Base-by-base conservation (phyloP, 2,113 vertebrate genomes). In the Bufo gargarizans region DNA sequence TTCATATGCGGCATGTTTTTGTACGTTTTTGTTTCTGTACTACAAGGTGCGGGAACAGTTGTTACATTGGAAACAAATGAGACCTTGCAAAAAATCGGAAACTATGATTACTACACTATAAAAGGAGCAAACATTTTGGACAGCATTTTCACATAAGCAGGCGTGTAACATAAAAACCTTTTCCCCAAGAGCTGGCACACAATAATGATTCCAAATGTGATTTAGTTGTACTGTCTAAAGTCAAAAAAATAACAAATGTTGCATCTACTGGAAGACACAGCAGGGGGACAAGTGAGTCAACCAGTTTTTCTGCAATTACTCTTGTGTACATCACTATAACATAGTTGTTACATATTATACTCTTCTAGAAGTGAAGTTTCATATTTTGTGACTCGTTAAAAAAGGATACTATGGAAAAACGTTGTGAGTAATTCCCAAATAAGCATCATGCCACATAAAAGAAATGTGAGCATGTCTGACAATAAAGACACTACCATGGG, bases 21-120 rank as follows among this genome's bases (percentile, higher is more conserved):
- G 69, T 14, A 45, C 33, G 33, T 16, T 4, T 16, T 50, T 76
- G 50, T 50, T 50, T 76, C 10, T 76, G 71, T 76, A 76, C 22
- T 69, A 71, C 69, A 19, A 76, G 65, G 55, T 17, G 22, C 49
- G 17, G 49, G 22, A 87, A 89, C 45, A 91, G 76, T 86, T 89
- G 91, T 93, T 94, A 89, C 93, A 93, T 91, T 93, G 93, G 94
- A 93, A 94, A 94, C 92, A 86, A 90, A 91, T 90, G 88, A 90
- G 78, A 84, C 67, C 82, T 90, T 91, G 90, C 90, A 84, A 79
- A 13, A 88, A 11, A 45, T 47, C 7, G 3, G n/a, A 69, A 71
- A 33, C 33, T 9, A 43, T 45, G 72, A 74, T 90, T 89, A 87
- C 91, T 90, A 92, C 92, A 91, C 88, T 83, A 92, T 14, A 59